These are phyloP conservation scores for Prunella strophiata DNA, from an alignment of 2,797 vertebrate genomes.

Conservation along the genomic window DNA sequence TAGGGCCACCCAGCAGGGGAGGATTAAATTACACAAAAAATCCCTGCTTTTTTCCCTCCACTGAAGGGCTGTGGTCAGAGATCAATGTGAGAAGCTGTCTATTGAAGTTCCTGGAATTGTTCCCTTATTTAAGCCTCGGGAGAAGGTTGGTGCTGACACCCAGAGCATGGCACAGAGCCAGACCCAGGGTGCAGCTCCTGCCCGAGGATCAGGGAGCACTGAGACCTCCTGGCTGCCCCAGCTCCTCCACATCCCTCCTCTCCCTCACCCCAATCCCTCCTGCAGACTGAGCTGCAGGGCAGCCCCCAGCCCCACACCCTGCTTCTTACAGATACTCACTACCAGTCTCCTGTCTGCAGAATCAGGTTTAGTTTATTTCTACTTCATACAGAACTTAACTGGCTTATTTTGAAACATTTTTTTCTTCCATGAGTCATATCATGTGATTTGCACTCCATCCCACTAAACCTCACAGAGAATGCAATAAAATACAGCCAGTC, in stretches of 20 bases:
- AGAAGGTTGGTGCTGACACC: neutral
- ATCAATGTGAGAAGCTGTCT: neutral
- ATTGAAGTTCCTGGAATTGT: neutral
- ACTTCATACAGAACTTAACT: neutral
- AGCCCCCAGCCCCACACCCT: neutral
- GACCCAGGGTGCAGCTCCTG: accelerated
- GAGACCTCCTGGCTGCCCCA: neutral
- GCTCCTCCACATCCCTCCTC: neutral
- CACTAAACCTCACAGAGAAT: neutral
- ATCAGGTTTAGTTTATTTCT: neutral
- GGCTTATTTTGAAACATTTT: neutral
- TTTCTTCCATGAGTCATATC: neutral
- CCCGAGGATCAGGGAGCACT: neutral
- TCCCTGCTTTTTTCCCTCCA: neutral
- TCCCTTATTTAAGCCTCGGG: neutral
- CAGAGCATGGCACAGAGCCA: neutral
- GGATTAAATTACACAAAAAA: conserved; percentile 25
- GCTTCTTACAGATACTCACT: neutral
- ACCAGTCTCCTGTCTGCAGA: neutral
- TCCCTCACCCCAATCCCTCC: neutral
- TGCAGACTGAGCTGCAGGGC: neutral
- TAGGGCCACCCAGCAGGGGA: conserved; percentile 43
- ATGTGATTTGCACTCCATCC: neutral
- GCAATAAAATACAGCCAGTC: neutral
- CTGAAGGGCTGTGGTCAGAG: conserved; percentile 4